These are phyloP conservation scores for Xenopus borealis DNA, from an alignment of 2,113 vertebrate genomes.

Conservation along the genomic window DNA sequence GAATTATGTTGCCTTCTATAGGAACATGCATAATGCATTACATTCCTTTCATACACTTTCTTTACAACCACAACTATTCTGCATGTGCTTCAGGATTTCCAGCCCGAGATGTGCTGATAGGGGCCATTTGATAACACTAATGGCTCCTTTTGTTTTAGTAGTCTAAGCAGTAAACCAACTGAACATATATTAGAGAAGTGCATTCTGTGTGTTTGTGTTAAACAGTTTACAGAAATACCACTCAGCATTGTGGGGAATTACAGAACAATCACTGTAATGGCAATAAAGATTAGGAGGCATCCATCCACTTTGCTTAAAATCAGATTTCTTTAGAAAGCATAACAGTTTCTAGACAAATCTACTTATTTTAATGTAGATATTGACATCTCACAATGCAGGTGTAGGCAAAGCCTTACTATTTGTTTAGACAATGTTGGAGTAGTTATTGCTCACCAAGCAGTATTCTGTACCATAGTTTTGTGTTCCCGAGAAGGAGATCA, in stretches of 20 bases:
- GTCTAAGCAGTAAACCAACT: conserved; percentile 9
- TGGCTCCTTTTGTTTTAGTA: conserved; percentile 11
- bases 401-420: too few species aligned
- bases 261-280: conserved; percentile 8
- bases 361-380: background rate
- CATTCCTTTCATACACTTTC: conserved; percentile 19
- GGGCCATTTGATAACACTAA: conserved; percentile 1
- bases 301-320: background rate
- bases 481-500: too few species aligned
- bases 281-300: conserved; percentile 4
- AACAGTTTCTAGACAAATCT: background rate
- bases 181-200: conserved; percentile 2
- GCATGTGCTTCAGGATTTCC: conserved; percentile 7
- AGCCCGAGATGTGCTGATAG: conserved; percentile 5
- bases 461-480: too few species aligned
- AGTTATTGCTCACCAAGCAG: too few species aligned
- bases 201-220: conserved; percentile 5
- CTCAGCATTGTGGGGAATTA: conserved; percentile 5
- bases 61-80: conserved; percentile 21
- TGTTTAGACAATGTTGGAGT: too few species aligned
- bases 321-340: background rate
- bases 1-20: conserved; percentile 15
- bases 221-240: conserved; percentile 8
- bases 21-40: conserved; percentile 22
- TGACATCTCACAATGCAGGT: background rate